A percentile compares a stretch with the other conserved stretches of the same genome.
Conservation (phyloP, 2,113 vertebrate genomes). For the Struthio camelus region DNA sequence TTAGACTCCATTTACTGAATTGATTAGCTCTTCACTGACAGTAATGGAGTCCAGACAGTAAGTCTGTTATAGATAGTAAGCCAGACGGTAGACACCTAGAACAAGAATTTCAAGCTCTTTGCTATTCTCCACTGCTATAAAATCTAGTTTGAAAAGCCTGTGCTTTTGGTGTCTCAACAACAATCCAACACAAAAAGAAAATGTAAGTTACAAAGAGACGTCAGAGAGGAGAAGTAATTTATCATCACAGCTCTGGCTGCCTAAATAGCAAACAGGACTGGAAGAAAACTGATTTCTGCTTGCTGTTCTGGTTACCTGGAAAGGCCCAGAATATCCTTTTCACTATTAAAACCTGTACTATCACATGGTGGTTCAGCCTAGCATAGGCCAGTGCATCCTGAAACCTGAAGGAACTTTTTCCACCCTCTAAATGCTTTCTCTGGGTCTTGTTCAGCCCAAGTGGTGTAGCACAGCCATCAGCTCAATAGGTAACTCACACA, state of each 20-base stretch:
- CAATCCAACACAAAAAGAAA: background rate
- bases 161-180: background rate
- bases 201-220: background rate
- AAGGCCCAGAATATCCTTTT: background rate
- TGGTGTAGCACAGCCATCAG: background rate
- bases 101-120: background rate
- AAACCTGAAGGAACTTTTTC: background rate
- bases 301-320: background rate
- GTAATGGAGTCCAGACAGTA: background rate
- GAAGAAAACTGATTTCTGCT: background rate
- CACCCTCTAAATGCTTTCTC: background rate
- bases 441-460: background rate
- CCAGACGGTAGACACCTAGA: background rate
- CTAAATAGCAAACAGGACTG: background rate
- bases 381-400: background rate
- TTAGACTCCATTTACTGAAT: conserved; percentile 39
- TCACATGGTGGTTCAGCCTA: background rate
- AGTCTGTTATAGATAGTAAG: background rate
- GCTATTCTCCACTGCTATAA: background rate
- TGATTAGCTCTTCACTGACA: conserved; percentile 12
- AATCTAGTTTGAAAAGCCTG: background rate
- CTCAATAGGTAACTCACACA: background rate
- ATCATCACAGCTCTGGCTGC: background rate
- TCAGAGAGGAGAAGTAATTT: background rate
- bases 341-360: background rate